phyloP scores from a whole-genome alignment of 2,888 invertebrate species.

The Phlogophora meticulosa region DNA sequence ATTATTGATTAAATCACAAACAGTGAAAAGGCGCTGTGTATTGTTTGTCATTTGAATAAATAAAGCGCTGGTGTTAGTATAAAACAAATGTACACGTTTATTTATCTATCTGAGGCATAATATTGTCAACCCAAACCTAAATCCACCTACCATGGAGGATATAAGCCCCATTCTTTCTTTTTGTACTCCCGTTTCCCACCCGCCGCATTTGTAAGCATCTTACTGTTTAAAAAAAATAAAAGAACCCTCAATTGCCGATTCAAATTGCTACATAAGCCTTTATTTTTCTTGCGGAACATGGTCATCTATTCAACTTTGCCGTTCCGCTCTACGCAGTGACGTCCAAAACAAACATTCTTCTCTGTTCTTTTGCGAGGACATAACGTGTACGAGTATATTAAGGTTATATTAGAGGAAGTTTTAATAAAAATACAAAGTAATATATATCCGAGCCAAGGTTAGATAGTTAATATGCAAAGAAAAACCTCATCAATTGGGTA shows the following conservation, averaged over 20 bases:
- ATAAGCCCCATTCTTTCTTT: slow-evolving; percentile 48
- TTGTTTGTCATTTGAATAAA: slow-evolving; percentile 19
- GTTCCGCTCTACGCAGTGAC: background rate
- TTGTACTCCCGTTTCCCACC: slow-evolving; percentile 29
- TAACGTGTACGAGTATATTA: background rate
- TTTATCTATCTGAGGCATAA: slow-evolving; percentile 47
- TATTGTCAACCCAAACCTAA: slow-evolving; percentile 39
- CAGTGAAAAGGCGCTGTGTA: slow-evolving; percentile 4
- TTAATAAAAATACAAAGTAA: background rate
- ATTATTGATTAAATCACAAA: slow-evolving; percentile 4
- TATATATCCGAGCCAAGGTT: background rate
- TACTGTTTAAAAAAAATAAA: slow-evolving; percentile 56
- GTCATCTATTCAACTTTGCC: slow-evolving; percentile 38
- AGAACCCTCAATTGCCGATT: slow-evolving; percentile 54
- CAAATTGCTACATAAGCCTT: slow-evolving; percentile 54
- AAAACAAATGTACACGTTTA: slow-evolving; percentile 39
- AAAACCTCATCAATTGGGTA: background rate
- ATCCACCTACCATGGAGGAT: slow-evolving; percentile 51
- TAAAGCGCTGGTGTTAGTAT: slow-evolving; percentile 32
- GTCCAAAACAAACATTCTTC: slow-evolving; percentile 9
- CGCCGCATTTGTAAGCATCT: slow-evolving; percentile 47
- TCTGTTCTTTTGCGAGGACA: background rate
- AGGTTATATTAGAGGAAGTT: background rate
- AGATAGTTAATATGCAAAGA: background rate
- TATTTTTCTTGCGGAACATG: slow-evolving; percentile 43